phyloP scores from a whole-genome alignment of 53 echinoderm and acorn worm species.

The Luidia sarsii region DNA sequence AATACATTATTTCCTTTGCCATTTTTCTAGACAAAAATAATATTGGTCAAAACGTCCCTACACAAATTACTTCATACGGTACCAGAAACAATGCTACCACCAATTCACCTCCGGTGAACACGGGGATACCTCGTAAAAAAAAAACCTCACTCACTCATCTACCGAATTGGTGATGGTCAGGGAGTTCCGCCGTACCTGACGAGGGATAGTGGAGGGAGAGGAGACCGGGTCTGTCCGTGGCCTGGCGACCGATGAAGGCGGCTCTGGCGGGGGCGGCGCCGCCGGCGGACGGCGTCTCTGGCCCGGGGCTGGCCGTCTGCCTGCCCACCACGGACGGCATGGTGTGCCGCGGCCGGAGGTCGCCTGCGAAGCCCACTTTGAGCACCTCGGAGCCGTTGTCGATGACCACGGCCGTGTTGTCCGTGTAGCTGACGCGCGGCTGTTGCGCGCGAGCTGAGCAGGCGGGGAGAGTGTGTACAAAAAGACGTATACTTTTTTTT shows the following conservation, averaged over 20 bases:
- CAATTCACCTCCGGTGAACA: too few relatives aligned
- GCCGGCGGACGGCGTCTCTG: too few relatives aligned
- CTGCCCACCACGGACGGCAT: constrained; percentile 70
- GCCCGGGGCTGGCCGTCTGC: neutral
- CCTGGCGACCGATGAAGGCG: constrained; percentile 54
- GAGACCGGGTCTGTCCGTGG: constrained; percentile 26
- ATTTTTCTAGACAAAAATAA: too few relatives aligned
- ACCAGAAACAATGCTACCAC: too few relatives aligned
- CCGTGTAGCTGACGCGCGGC: constrained; percentile 3
- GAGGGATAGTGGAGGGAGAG: constrained; percentile 65
- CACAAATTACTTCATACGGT: too few relatives aligned
- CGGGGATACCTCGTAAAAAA: too few relatives aligned
- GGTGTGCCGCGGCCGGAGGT: constrained; percentile 60
- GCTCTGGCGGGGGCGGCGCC: neutral
- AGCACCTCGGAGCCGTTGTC: constrained; percentile 88
- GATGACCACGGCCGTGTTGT: constrained; percentile 78
- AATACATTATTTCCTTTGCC: too few relatives aligned
- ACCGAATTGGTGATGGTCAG: too few relatives aligned
- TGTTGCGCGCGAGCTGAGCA: neutral
- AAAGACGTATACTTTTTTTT: too few relatives aligned
- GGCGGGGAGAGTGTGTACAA: too few relatives aligned
- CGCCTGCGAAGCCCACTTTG: constrained; percentile 84
- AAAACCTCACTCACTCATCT: too few relatives aligned
- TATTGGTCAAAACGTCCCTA: too few relatives aligned
- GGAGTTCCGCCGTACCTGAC: constrained; percentile 58